Base-by-base conservation (phyloP, 2,888 invertebrate species). In the Tetranychus piercei region DNA sequence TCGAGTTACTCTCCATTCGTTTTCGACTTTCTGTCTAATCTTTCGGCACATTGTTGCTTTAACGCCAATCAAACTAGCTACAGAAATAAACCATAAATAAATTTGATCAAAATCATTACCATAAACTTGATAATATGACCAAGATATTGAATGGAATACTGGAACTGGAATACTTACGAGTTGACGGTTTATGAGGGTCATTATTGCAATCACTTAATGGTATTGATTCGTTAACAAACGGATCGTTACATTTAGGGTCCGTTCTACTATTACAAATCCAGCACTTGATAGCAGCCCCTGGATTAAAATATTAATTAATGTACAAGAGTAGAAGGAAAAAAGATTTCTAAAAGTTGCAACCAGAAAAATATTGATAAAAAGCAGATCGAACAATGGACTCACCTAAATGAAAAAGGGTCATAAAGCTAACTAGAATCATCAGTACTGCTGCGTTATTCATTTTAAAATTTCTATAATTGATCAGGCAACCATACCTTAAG, bases 181-280 rank as follows among this genome's bases (percentile, higher is more conserved):
- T 71, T 71, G 44, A 44, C 11, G 44, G 44, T 71, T 71, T 71
- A 44, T 69, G 69, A 69, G 69, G 69, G 34, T 43, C 71, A 43
- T 44, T 15, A 23, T 55, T 55, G 72, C 91, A 91, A 81, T 93
- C 92, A 0, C 88, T 89, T 73, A 92, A 91, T 0, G 91, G 90
- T 76, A 92, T 87, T 0, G 92, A 90, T 45, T 87, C 87, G 81
- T 94, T 94, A 82, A 94, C 93, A 80, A 94, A 94, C 0, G 93
- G 93, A 84, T 94, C 93, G 0, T 89, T 88, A 81, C 94, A 94
- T 84, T 92, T 90, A 1, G 92, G 90, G 83, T 94, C 93, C 75
- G 87, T 88, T 80, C 90, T 90, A 0, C 92, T 93, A 78, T 92
- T 88, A 80, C 94, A 94, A 74, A 88, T 89, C 92, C 92, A 94